phyloP scores from a whole-genome alignment of 2,797 vertebrate genomes.

The Oreochromis grahami region DNA sequence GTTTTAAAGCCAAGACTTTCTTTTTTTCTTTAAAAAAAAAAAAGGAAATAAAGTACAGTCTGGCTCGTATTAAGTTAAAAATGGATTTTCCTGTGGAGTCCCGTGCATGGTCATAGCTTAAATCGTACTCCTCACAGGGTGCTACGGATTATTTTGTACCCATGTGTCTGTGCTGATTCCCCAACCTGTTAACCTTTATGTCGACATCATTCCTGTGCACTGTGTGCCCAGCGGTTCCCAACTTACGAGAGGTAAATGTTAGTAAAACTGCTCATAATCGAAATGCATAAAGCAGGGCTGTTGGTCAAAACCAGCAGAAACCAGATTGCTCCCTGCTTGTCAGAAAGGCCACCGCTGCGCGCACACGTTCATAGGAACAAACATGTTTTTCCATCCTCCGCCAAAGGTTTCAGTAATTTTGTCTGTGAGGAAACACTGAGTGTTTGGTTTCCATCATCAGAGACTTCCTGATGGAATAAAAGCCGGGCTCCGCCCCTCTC shows the following conservation, averaged over 20 bases:
- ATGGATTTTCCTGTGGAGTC: not conserved
- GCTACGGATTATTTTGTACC: constrained; percentile 27
- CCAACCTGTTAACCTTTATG: not conserved
- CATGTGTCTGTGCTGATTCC: not conserved
- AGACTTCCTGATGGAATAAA: constrained; percentile 10
- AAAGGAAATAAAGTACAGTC: not conserved
- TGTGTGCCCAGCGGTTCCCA: not conserved
- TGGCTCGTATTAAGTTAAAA: constrained; percentile 23
- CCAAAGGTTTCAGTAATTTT: constrained; percentile 12
- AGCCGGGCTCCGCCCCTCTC: constrained; percentile 15
- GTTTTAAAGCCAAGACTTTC: not conserved
- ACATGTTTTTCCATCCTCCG: not conserved
- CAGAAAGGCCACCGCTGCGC: not conserved
- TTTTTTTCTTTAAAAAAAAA: too few relatives aligned
- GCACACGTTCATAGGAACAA: not conserved
- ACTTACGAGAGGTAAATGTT: not conserved
- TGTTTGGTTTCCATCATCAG: not conserved
- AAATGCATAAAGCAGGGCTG: not conserved
- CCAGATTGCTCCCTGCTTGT: not conserved
- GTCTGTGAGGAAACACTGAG: constrained; percentile 46
- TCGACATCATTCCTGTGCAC: not conserved
- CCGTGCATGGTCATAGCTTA: not conserved
- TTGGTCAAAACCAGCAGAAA: not conserved
- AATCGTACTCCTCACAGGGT: constrained; percentile 35
- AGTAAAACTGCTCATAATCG: not conserved